Evolutionary conservation across 2,888 invertebrate genomes (phyloP).

Genomic region (Parasteatoda lunata): DNA sequence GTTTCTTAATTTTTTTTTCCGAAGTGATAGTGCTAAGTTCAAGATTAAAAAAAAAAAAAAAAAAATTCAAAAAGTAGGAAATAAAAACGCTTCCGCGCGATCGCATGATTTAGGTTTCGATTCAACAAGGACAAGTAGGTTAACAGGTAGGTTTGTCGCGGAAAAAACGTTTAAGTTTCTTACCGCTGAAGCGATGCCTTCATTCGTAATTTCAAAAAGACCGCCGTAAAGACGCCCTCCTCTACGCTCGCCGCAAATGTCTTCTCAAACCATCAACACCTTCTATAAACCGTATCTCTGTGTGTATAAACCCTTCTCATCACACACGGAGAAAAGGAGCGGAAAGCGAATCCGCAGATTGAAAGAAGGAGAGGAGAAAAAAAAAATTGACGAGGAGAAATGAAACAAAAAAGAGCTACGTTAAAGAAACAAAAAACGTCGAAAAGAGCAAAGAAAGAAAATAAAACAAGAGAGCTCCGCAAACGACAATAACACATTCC

Average conservation of each 20-base stretch:
- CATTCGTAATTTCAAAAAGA: neutral
- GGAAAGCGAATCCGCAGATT: slow-evolving; percentile 1
- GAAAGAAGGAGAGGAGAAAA: neutral
- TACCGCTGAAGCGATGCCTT: slow-evolving; percentile 1
- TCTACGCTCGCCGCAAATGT: neutral
- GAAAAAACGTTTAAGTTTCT: neutral
- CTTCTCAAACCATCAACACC: neutral
- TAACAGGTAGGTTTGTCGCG: neutral
- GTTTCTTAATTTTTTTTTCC: too few relatives aligned
- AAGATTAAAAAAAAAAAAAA: too few relatives aligned
- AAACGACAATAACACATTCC: slow-evolving; percentile 41
- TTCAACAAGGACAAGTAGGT: too few relatives aligned
- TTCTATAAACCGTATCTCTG: slow-evolving; percentile 5
- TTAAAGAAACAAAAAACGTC: neutral
- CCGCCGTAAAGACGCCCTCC: neutral
- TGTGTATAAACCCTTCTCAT: neutral
- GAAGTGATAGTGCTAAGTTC: too few relatives aligned
- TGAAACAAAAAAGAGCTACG: slow-evolving; percentile 18
- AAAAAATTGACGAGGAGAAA: neutral
- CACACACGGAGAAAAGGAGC: neutral
- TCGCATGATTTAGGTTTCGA: too few relatives aligned
- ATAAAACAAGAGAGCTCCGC: slow-evolving; percentile 22
- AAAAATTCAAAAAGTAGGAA: too few relatives aligned
- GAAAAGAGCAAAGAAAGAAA: neutral
- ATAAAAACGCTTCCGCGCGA: too few relatives aligned